A percentile compares a stretch with the other conserved stretches of the same genome.
Conservation (phyloP, 35 echinoderm and acorn worm species). For the Heliocidaris erythrogramma region DNA sequence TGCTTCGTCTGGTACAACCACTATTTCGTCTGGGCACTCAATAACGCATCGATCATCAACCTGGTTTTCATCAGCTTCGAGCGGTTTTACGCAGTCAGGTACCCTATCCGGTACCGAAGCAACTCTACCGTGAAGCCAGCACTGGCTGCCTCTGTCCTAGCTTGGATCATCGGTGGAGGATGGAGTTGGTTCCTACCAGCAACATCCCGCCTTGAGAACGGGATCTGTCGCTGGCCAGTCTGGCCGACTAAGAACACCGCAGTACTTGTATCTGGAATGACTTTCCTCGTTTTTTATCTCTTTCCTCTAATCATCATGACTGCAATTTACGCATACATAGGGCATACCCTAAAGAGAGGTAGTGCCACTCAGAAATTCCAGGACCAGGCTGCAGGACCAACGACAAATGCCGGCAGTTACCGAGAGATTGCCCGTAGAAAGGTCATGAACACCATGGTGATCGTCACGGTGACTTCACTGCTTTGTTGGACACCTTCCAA, state of each 20-base stretch:
- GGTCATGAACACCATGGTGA: not conserved
- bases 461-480: not conserved
- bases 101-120: not conserved
- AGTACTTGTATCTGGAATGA: not conserved
- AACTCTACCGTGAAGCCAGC: not conserved
- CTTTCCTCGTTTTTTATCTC: not conserved
- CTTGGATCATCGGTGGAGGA: not conserved
- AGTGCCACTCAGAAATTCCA: not conserved
- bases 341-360: not conserved
- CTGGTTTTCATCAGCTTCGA: not conserved
- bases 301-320: not conserved
- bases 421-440: not conserved
- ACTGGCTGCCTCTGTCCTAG: not conserved
- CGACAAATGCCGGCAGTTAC: not conserved
- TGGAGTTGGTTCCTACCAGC: not conserved
- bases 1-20: not conserved
- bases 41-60: not conserved
- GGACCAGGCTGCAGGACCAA: not conserved
- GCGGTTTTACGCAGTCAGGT: not conserved
- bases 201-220: not conserved
- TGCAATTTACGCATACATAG: not conserved
- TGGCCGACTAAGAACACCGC: not conserved
- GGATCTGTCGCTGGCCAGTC: not conserved
- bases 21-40: not conserved
- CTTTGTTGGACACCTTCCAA: not conserved